Conservation (phyloP, 1,140 invertebrate species). For the Coelopa frigida region DNA sequence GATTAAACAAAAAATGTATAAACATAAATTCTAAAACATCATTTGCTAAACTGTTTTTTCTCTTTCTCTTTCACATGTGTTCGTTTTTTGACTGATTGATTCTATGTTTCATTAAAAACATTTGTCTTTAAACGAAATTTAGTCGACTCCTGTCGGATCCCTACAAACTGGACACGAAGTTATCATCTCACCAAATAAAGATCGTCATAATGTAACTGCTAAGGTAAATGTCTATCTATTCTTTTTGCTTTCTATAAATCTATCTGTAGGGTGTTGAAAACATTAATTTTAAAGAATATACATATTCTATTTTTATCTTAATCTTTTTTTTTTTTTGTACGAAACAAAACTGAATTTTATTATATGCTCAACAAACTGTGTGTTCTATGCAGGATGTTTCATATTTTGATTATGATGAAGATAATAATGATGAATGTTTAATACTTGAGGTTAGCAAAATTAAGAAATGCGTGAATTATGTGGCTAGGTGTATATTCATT, state of each 20-base stretch:
- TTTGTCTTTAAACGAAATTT: no score
- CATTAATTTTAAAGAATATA: conserved; percentile 4
- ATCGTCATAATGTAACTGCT: conserved; percentile 68
- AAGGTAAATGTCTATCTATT: conserved; percentile 55
- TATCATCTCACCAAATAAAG: conserved; percentile 80
- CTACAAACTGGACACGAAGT: conserved; percentile 83
- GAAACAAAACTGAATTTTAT: conserved; percentile 8
- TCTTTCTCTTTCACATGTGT: no score
- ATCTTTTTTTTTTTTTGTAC: conserved; percentile 10
- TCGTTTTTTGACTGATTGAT: no score
- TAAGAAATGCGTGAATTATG: no score
- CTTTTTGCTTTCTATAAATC: conserved; percentile 9
- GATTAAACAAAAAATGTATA: no score
- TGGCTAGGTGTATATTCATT: no score
- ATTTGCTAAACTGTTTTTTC: no score
- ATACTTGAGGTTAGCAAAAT: conserved; percentile 43
- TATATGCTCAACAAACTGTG: conserved; percentile 4
- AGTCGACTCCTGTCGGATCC: conserved; percentile 88
- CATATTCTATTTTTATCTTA: conserved; percentile 22
- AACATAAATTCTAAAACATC: no score
- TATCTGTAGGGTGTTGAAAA: not conserved
- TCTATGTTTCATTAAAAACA: no score
- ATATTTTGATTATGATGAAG: conserved; percentile 43
- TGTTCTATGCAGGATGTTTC: conserved; percentile 29
- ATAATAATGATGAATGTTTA: conserved; percentile 39